A percentile compares a stretch with the other conserved stretches of the same genome.
Conservation (phyloP, 2,888 invertebrate species). For the Dexiosoma caninum region DNA sequence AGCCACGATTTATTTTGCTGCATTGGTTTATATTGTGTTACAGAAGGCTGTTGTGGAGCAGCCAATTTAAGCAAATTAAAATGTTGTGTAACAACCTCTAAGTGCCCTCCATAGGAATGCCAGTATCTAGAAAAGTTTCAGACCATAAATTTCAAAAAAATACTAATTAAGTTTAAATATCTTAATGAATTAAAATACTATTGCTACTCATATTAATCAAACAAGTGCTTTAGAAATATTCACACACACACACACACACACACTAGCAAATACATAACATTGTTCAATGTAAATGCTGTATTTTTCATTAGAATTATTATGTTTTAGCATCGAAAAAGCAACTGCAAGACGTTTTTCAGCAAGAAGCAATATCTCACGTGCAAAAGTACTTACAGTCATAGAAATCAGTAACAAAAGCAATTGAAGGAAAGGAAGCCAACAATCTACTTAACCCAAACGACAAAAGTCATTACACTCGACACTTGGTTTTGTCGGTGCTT, state of each 20-base stretch:
- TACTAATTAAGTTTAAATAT: neutral
- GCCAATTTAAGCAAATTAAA: no score
- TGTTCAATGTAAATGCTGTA: neutral
- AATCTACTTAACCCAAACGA: conserved; percentile 76
- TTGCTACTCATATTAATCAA: no score
- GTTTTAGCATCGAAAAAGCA: conserved; percentile 13
- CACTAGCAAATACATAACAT: no score
- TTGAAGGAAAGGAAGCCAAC: conserved; percentile 67
- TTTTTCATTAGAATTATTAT: neutral
- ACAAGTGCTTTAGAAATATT: neutral
- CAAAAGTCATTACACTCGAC: conserved; percentile 77
- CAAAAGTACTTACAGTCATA: conserved; percentile 56
- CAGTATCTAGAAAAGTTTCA: no score
- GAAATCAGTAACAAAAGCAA: conserved; percentile 55
- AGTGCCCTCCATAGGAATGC: no score
- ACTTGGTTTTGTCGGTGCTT: conserved; percentile 64
- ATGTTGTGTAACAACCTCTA: no score
- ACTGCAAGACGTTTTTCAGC: conserved; percentile 8
- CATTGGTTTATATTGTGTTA: no score
- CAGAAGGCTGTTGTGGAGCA: no score
- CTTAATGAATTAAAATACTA: neutral
- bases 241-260: neutral
- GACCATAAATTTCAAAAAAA: no score
- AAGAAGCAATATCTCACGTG: conserved; percentile 52
- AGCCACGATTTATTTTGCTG: no score